phyloP scores from a whole-genome alignment of 2,797 vertebrate genomes.

The Carapus acus region DNA sequence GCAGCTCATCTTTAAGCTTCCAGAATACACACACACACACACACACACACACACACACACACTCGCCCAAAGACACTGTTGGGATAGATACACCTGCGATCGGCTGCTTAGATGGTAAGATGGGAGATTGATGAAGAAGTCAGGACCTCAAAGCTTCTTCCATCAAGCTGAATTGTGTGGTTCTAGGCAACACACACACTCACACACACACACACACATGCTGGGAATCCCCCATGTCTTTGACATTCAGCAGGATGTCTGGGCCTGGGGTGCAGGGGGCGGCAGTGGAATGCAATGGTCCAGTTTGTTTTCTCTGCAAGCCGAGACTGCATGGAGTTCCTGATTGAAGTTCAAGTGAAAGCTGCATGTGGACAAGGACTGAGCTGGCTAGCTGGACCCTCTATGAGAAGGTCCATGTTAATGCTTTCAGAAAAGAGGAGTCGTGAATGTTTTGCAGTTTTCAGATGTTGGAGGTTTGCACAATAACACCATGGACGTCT shows the following conservation, averaged over 20 bases:
- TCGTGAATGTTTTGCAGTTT: too few relatives aligned
- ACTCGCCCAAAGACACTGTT: too few relatives aligned
- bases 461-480: too few relatives aligned
- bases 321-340: conserved; percentile 43
- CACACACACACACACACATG: conserved; percentile 31
- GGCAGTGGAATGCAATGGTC: conserved; percentile 44
- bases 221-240: conserved; percentile 56
- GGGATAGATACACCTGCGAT: too few relatives aligned
- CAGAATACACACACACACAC: conserved; percentile 47
- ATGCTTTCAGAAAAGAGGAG: too few relatives aligned
- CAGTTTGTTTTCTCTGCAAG: conserved; percentile 40
- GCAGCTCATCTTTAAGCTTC: conserved; percentile 23
- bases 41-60: conserved; percentile 27
- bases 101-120: too few relatives aligned
- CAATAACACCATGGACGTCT: too few relatives aligned
- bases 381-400: too few relatives aligned
- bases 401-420: conserved; percentile 19
- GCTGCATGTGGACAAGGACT: too few relatives aligned
- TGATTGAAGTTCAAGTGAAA: conserved; percentile 39
- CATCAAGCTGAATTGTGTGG: conserved; percentile 33
- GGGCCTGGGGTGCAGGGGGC: conserved; percentile 35
- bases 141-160: too few relatives aligned
- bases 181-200: conserved; percentile 9
- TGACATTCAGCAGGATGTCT: conserved; percentile 24
- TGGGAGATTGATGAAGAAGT: too few relatives aligned